These are phyloP conservation scores for Gymnocephalus cernua DNA, from an alignment of 2,113 vertebrate genomes.

Conservation along the genomic window DNA sequence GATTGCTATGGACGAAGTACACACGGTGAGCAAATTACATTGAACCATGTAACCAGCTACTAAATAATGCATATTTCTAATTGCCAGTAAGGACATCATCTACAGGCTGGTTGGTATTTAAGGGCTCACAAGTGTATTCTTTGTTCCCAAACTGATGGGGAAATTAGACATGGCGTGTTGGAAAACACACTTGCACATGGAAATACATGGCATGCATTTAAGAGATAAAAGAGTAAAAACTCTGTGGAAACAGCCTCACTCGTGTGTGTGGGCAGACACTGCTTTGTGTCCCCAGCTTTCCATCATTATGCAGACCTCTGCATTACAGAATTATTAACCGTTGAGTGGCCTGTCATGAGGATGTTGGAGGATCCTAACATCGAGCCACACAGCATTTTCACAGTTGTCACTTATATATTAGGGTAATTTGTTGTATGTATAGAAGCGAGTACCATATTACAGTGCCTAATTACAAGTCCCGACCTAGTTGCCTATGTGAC, in stretches of 20 bases:
- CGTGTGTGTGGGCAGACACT: too few species aligned
- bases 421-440: slow-evolving; percentile 16
- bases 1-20: too few species aligned
- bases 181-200: slow-evolving; percentile 19
- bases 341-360: slow-evolving; percentile 3
- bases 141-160: slow-evolving; percentile 6
- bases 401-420: slow-evolving; percentile 33
- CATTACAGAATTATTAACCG: not conserved
- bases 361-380: not conserved
- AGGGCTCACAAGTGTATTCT: slow-evolving; percentile 9
- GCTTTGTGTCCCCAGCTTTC: not conserved
- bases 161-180: slow-evolving; percentile 17
- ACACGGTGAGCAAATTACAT: too few species aligned
- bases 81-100: slow-evolving; percentile 45
- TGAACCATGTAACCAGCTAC: too few species aligned
- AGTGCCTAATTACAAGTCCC: slow-evolving; percentile 16
- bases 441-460: not conserved
- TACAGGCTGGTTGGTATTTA: slow-evolving; percentile 7
- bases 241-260: not conserved
- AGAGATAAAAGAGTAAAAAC: slow-evolving; percentile 13
- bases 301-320: not conserved
- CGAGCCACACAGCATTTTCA: slow-evolving; percentile 28
- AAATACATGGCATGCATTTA: slow-evolving; percentile 14
- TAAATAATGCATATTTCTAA: slow-evolving; percentile 61
- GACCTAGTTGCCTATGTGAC: slow-evolving; percentile 30